Conservation (phyloP, 2,113 vertebrate species). For the Amia ocellicauda region DNA sequence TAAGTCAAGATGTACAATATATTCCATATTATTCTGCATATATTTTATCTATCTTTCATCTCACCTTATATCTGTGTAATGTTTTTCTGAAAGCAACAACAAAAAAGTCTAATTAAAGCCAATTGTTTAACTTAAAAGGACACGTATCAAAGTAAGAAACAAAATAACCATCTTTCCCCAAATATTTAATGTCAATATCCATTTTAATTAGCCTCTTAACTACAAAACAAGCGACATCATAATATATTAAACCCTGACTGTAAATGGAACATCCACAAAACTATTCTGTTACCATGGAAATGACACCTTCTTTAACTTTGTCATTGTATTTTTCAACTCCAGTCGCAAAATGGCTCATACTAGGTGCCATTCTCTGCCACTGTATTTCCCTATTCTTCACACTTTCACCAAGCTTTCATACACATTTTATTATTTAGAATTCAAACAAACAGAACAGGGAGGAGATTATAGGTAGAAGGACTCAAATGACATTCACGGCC, state of each 20-base stretch:
- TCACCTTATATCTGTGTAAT: too few species aligned
- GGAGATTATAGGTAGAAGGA: too few species aligned
- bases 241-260: constrained; percentile 68
- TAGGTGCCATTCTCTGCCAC: neutral
- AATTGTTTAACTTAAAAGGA: too few species aligned
- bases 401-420: constrained; percentile 5
- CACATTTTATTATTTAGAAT: neutral
- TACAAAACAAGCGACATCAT: constrained; percentile 70
- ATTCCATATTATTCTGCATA: too few species aligned
- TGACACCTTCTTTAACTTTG: constrained; percentile 70
- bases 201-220: constrained; percentile 65
- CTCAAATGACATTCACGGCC: too few species aligned
- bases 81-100: too few species aligned
- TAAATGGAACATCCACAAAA: constrained; percentile 72
- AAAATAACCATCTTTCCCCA: too few species aligned
- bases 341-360: constrained; percentile 21
- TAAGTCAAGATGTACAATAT: too few species aligned
- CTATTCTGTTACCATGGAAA: constrained; percentile 74
- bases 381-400: neutral
- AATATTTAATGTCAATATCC: constrained; percentile 18
- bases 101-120: too few species aligned
- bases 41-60: too few species aligned
- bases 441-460: too few species aligned
- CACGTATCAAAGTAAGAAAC: too few species aligned
- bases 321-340: constrained; percentile 45